phyloP scores from a whole-genome alignment of 1,140 invertebrate species.

The Aricia agestis region DNA sequence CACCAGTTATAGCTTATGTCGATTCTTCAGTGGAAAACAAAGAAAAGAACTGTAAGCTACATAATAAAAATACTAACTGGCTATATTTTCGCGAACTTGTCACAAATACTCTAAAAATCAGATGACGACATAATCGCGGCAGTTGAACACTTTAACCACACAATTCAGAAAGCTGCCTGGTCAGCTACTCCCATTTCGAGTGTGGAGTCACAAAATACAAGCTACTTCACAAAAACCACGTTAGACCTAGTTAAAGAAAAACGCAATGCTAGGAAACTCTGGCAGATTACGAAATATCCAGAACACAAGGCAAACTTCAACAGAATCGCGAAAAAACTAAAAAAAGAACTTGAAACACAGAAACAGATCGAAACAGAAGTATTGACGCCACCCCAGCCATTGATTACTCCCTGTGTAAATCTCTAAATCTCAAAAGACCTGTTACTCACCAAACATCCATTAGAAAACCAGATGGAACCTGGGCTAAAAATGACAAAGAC shows the following conservation, averaged over 20 bases:
- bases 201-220: neutral
- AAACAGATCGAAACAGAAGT: constrained; percentile 22
- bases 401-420: constrained; percentile 34
- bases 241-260: constrained; percentile 25
- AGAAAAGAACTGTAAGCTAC: neutral
- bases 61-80: constrained; percentile 32
- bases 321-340: constrained; percentile 21
- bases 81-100: constrained; percentile 17
- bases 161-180: constrained; percentile 31
- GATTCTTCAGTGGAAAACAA: neutral
- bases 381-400: constrained; percentile 16
- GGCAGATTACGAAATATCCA: constrained; percentile 20
- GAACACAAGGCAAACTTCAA: constrained; percentile 31
- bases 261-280: constrained; percentile 26
- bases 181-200: neutral
- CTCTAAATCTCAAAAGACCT: constrained; percentile 28
- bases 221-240: constrained; percentile 5
- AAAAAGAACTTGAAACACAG: constrained; percentile 14
- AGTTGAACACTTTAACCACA: constrained; percentile 28
- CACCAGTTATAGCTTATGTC: constrained; percentile 21
- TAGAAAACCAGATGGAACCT: constrained; percentile 13
- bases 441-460: constrained; percentile 14
- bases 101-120: constrained; percentile 22
- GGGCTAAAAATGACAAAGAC: constrained; percentile 26
- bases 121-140: constrained; percentile 27